Base-by-base conservation (phyloP, 2,113 vertebrate species). In the Varanus salvator region DNA sequence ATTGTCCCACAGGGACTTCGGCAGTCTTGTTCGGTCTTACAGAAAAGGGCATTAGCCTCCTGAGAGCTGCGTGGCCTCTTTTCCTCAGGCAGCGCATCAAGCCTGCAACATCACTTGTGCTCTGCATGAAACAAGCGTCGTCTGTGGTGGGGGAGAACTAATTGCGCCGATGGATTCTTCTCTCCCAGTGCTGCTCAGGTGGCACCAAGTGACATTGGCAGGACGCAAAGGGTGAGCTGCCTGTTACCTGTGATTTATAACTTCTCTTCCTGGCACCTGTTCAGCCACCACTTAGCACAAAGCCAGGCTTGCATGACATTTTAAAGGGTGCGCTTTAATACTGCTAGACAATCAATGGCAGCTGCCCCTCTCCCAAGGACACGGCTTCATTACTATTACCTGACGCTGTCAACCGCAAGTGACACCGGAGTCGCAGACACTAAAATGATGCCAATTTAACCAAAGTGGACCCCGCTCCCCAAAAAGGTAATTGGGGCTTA, bases 401-500 rank as follows among this genome's bases (percentile, higher is more conserved):
- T 94, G 96, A 93, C 93, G 93, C 95, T 97, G 96, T 97, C 97
- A 98, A 97, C 95, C 96, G 93, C 97, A 97, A 98, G 96, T 97
- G 96, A 97, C 96, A 97, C 94, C 74, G 89, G 95, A 97, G 94
- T 96, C 95, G 93, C 95, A 95, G 95, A 96, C 97, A 95, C 95
- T 96, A 97, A 97, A 97, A 95, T 94, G 95, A 94, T 97, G 97
- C 97, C 97, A 97, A 95, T 97, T 97, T 97, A 97, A 97, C 97
- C 97, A 97, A 95, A 95, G 90, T 97, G 92, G 94, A 97, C 95
- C 97, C 94, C 29, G 1, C 15, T 29, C 75, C 27, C 75, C 27
- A 31, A 27, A 68, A 96, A 96, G 86, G 93, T 95, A 97, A 97
- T 97, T 96, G 97, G 95, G 94, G 90, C 93, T 93, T 85, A 91